Evolutionary conservation across 1,140 invertebrate genomes (phyloP), one percentile per base, ranked within the genome.

Genomic region (Drosophila bocqueti): DNA sequence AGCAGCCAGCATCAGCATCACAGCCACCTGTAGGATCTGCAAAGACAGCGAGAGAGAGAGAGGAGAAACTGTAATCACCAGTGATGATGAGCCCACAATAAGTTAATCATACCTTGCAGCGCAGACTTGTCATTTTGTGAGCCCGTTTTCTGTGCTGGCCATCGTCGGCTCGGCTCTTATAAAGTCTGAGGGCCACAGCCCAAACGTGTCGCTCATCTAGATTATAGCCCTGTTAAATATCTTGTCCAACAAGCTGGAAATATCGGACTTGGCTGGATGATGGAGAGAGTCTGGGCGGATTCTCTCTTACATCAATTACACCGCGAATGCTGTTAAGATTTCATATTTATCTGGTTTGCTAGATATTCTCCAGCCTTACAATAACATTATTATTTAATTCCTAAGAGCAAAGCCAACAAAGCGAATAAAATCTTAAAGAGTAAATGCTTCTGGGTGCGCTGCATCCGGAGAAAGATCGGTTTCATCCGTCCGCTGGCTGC

Each of bases 161-260:
- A 45, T 46, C 72, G 52, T 31, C 46, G 46, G 46, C 45, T 61
- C 55, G 49, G 81, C 84, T 84, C 84, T 87, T 87, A 87, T 87
- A 87, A 87, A 68, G 84, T 84, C 84, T 75, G 81, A 71, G 83
- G 80, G 81, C 77, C 57, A 31, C 29, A 21, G 57, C 67, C 65
- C 43, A 68, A 54, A 87, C 84, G 84, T 87, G 84, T 74, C 66
- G 43, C 78, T 55, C 55, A 87, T 87, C 84, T 79, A 78, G 84
- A 87, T 87, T 89, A 63, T 74, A 45, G 36, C 11, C 18, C 72
- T 61, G 80, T 76, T 80, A 62, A 83, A 46, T 73, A 69, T 84
- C 63, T 80, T 73, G 81, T 83, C 64, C 29, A 76, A 68, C 81
- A 84, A 79, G 74, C 64, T 57, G 36, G n/a, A n/a, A 40, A 26